Evolutionary conservation across 2,888 invertebrate genomes (phyloP), one percentile per base, ranked within the genome.

Genomic region (Pycnomerus fuliginosus): DNA sequence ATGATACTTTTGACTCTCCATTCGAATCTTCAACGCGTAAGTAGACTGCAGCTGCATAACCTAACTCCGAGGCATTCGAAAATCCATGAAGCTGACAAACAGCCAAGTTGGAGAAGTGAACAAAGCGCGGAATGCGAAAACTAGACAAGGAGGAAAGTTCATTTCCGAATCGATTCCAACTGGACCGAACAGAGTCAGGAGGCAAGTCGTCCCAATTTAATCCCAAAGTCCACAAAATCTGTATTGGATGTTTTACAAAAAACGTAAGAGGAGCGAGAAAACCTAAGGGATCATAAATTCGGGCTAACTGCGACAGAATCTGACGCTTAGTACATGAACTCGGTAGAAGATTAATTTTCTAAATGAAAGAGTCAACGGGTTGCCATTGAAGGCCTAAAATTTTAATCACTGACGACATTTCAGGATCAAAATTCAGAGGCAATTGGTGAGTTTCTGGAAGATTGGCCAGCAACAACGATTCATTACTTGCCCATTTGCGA

Each of bases 381-480:
- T 40, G 14, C 36, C 44, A 51, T 16, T 45, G 7, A 17, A 50
- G 34, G n/a, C 50, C 50, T 8, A 52, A 30, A 37, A 48, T 20
- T 28, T 52, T 48, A 12, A 37, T 11, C 15, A 48, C 10, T 4
- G 5, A 5, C 5, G 20, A 20, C 8, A 7, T 14, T 3, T 13
- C 14, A 17, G 33, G 20, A 13, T 44, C 35, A n/a, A 44, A 36
- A 17, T 27, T 8, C 16, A 11, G 8, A 17, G 12, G 15, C 8
- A 10, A 8, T 30, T 16, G 28, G 11, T 25, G 16, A 36, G 34
- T 11, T 15, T 27, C 23, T 8, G 48, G 17, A 12, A 46, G 15
- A 11, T 35, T 2, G 16, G 11, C 29, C 10, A 37, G 14, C n/a
- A 37, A 35, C 5, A 4, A 10, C 3, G 17, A 12, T 5, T 40